Evolutionary conservation across 2,797 vertebrate genomes (phyloP).

Genomic region (Cossypha polioptera): DNA sequence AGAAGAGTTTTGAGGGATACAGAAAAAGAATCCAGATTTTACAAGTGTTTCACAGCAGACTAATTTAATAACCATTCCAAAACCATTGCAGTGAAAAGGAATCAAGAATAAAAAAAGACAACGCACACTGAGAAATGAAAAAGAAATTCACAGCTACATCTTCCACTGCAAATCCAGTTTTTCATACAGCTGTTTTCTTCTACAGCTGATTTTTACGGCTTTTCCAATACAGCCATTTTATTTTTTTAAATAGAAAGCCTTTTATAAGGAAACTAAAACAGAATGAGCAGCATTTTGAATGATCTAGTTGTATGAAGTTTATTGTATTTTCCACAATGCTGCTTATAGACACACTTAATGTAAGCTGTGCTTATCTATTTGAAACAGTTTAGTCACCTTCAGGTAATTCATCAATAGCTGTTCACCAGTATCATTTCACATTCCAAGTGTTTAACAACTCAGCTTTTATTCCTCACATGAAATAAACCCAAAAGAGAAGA

Average conservation of each 20-base stretch:
- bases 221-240: background rate
- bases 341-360: background rate
- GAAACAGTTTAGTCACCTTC: background rate
- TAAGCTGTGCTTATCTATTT: background rate
- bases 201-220: background rate
- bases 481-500: background rate
- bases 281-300: background rate
- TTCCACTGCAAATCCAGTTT: background rate
- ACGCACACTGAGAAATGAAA: background rate
- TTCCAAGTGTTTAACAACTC: background rate
- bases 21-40: background rate
- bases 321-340: background rate
- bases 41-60: background rate
- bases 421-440: background rate
- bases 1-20: background rate
- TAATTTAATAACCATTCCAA: background rate
- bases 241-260: background rate
- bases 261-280: background rate
- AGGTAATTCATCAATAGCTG: background rate
- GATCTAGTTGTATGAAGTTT: background rate
- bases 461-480: background rate
- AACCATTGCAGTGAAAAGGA: background rate
- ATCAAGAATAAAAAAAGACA: background rate
- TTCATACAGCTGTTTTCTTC: background rate
- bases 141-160: background rate